Evolutionary conservation across 2,113 vertebrate species (phyloP).

Genomic region (Apteryx owenii): DNA sequence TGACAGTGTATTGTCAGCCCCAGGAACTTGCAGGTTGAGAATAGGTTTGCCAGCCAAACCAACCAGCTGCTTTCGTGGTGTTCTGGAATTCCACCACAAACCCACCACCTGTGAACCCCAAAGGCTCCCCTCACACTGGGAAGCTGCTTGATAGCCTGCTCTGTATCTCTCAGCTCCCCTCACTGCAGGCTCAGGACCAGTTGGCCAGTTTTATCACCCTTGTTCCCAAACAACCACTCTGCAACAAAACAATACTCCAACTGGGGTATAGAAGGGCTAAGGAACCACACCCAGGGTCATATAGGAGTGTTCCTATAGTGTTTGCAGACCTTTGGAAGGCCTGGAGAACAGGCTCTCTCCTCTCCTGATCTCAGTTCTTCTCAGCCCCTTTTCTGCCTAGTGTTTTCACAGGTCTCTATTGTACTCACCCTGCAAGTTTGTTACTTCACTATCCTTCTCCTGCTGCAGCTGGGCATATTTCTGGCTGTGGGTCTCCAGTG

Average conservation of each 20-base stretch:
- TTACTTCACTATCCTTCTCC: conserved; percentile 66
- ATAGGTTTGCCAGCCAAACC: neutral
- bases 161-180: neutral
- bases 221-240: neutral
- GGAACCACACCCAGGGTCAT: accelerated
- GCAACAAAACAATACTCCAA: accelerated
- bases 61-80: neutral
- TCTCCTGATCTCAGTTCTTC: neutral
- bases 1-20: neutral
- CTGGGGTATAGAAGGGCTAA: neutral
- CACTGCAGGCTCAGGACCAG: neutral
- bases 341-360: neutral
- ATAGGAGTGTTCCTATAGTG: accelerated
- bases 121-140: accelerated
- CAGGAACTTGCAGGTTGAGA: too few relatives aligned
- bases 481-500: conserved; percentile 65
- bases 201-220: neutral
- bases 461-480: conserved; percentile 63
- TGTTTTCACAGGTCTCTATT: accelerated
- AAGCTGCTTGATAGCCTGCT: too few relatives aligned
- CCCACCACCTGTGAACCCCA: neutral
- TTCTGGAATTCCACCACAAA: neutral
- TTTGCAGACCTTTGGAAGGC: neutral
- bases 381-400: neutral
- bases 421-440: conserved; percentile 68